Percentiles rank a stretch among this genome's conserved stretches.
Evolutionary conservation across 2,797 vertebrate species (phyloP).

Genomic region (Cyclopterus lumpus): DNA sequence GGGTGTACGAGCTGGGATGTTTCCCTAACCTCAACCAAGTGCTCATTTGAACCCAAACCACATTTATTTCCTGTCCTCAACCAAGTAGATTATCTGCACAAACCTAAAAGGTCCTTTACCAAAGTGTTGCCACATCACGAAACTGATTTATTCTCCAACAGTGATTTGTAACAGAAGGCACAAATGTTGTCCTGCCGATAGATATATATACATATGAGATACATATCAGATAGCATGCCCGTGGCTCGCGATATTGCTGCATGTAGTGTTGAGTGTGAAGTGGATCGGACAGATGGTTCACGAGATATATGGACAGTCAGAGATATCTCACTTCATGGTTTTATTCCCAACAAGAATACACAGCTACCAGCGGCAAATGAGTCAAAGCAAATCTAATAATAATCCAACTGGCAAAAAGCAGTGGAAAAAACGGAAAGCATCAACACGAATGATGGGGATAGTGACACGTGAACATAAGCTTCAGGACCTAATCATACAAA

Average conservation of each 20-base stretch:
- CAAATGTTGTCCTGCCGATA: not conserved
- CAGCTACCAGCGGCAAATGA: not conserved
- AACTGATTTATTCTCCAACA: not conserved
- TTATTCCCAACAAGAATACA: not conserved
- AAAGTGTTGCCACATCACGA: not conserved
- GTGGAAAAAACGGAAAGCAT: constrained; percentile 17
- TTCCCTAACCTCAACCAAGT: not conserved
- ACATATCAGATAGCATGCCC: no score
- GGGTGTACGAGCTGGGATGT: no score
- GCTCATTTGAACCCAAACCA: not conserved
- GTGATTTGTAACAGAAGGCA: not conserved
- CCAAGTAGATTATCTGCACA: not conserved
- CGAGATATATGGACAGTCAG: not conserved
- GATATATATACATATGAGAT: no score
- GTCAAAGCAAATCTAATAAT: constrained; percentile 13
- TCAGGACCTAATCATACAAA: constrained; percentile 1
- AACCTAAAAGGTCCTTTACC: not conserved
- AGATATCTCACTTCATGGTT: not conserved
- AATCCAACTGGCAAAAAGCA: constrained; percentile 7
- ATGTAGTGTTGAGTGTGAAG: no score
- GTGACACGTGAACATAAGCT: constrained; percentile 11
- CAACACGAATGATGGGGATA: constrained; percentile 4
- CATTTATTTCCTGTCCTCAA: no score
- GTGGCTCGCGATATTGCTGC: no score
- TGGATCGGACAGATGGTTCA: not conserved